phyloP scores from a whole-genome alignment of 2,797 vertebrate genomes.

The Coendou prehensilis region DNA sequence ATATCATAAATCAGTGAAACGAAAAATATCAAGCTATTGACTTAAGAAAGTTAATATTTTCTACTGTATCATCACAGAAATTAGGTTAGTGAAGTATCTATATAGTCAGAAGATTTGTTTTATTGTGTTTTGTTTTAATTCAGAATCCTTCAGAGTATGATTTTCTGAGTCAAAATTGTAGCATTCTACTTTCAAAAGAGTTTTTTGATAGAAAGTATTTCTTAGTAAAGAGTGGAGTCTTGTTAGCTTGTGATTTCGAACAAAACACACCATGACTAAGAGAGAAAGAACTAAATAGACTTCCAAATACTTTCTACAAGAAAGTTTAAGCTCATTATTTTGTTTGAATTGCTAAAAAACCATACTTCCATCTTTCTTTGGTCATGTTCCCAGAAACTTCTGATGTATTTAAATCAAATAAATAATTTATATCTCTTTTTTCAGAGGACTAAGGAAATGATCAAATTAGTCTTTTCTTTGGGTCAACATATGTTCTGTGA shows the following conservation, averaged over 20 bases:
- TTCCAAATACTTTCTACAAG: conserved; percentile 60
- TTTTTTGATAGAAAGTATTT: not conserved
- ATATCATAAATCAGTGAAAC: conserved; percentile 26
- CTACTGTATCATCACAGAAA: conserved; percentile 40
- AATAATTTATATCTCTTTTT: conserved; percentile 67
- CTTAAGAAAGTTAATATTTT: conserved; percentile 47
- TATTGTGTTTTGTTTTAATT: not conserved
- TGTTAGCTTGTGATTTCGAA: not conserved
- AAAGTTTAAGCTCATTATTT: conserved; percentile 64
- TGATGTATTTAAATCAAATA: conserved; percentile 78
- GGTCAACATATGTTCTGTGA: conserved; percentile 59
- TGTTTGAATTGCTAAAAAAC: conserved; percentile 68
- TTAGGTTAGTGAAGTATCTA: not conserved
- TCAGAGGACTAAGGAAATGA: conserved; percentile 64
- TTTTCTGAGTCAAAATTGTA: not conserved
- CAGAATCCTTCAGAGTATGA: not conserved
- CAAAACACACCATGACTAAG: not conserved
- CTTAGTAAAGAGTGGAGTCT: not conserved
- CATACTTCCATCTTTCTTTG: conserved; percentile 73
- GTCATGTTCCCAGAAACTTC: conserved; percentile 73
- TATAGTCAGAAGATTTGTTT: not conserved
- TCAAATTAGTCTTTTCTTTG: conserved; percentile 43
- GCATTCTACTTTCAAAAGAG: not conserved
- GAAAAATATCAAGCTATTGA: conserved; percentile 56
- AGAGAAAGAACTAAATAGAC: conserved; percentile 2